Conservation (phyloP, 2,797 vertebrate genomes). For the Amniataba percoides region DNA sequence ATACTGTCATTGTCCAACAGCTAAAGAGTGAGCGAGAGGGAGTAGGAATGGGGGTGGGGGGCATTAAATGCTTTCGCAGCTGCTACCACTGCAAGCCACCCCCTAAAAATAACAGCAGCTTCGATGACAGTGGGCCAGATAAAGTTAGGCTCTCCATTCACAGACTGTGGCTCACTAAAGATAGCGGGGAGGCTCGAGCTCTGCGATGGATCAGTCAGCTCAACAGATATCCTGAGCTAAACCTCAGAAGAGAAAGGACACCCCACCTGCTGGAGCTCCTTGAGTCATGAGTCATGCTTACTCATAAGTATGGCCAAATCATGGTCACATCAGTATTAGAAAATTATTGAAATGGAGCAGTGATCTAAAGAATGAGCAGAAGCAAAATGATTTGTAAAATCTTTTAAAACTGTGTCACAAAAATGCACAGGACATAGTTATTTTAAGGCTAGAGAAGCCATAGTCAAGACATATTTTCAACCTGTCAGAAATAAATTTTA, state of each 20-base stretch:
- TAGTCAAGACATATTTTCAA: too few species aligned
- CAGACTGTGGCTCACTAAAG: conserved; percentile 76
- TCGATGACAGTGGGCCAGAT: conserved; percentile 81
- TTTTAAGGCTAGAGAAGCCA: not conserved
- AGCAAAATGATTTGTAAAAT: rapidly evolving
- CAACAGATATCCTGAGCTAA: conserved; percentile 65
- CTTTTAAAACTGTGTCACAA: not conserved
- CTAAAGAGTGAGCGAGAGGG: conserved; percentile 52
- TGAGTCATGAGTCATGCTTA: conserved; percentile 48
- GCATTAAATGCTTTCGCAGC: conserved; percentile 84
- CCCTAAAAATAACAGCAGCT: conserved; percentile 85
- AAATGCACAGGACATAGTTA: not conserved
- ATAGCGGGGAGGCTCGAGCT: conserved; percentile 71
- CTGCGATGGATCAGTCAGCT: conserved; percentile 74
- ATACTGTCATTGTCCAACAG: conserved; percentile 70
- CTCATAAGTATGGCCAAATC: conserved; percentile 30
- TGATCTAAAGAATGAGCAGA: not conserved
- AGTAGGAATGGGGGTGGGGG: conserved; percentile 35
- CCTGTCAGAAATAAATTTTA: not conserved
- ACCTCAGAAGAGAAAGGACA: conserved; percentile 58
- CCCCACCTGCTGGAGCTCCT: conserved; percentile 46
- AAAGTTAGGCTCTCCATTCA: conserved; percentile 82
- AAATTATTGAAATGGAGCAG: conserved; percentile 15
- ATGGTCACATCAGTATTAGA: conserved; percentile 5
- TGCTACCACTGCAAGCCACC: conserved; percentile 76